These are phyloP conservation scores for Falco punctatus DNA, from an alignment of 2,113 vertebrate species.

Conservation along the genomic window DNA sequence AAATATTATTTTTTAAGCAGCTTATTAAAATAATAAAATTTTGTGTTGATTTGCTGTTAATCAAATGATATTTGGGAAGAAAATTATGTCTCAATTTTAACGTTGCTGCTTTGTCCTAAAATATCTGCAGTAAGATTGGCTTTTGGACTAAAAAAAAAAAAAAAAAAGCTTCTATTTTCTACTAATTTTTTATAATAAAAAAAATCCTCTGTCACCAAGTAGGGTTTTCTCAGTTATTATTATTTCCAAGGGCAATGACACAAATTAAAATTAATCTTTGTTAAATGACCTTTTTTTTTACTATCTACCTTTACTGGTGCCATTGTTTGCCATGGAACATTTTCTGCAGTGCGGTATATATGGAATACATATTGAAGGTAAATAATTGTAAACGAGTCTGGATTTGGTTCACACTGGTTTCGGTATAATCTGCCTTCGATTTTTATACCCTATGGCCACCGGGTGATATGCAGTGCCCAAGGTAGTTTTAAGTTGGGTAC, in stretches of 20 bases:
- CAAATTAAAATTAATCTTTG: not conserved
- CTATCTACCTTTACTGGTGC: not conserved
- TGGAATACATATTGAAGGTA: not conserved
- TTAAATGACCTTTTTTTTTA: not conserved
- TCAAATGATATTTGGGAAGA: not conserved
- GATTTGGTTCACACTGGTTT: not conserved
- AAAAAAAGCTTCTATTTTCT: not conserved
- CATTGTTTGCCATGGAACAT: not conserved
- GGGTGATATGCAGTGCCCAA: not conserved
- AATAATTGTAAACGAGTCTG: constrained; percentile 38
- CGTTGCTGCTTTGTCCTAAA: not conserved
- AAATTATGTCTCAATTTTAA: not conserved
- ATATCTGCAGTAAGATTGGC: not conserved
- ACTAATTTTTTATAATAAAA: not conserved
- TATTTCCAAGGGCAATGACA: not conserved
- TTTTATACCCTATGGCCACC: not conserved
- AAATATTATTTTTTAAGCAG: not conserved
- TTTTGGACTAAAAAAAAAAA: not conserved
- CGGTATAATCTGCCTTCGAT: not conserved
- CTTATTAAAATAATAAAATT: constrained; percentile 52
- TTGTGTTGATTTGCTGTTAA: constrained; percentile 15
- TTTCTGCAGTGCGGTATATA: not conserved
- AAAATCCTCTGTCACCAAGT: not conserved
- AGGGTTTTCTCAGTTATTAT: not conserved
- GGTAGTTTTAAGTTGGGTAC: not conserved